Conservation (phyloP, 2,888 invertebrate species). For the Drosophila seclusa region DNA sequence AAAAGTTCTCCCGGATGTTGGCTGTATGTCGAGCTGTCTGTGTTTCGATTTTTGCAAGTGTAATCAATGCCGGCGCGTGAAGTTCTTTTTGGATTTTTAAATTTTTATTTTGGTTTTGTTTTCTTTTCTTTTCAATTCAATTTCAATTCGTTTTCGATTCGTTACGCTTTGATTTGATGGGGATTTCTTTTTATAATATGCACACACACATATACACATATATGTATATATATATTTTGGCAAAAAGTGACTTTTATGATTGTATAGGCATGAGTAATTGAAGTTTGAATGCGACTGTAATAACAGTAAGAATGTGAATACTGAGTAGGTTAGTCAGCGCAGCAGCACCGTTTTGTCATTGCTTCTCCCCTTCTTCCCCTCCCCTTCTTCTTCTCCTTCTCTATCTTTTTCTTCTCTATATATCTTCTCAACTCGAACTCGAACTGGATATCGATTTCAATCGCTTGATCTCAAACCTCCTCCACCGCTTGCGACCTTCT, state of each 20-base stretch:
- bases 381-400: neutral
- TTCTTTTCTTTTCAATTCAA: constrained; percentile 44
- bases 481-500: constrained; percentile 11
- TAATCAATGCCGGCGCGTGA: constrained; percentile 53
- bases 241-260: constrained; percentile 62
- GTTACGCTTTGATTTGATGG: constrained; percentile 50
- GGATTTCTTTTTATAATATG: constrained; percentile 31
- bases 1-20: constrained; percentile 70
- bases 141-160: constrained; percentile 53
- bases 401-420: neutral
- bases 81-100: constrained; percentile 5
- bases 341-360: constrained; percentile 4
- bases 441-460: constrained; percentile 38
- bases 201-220: neutral
- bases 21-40: constrained; percentile 6
- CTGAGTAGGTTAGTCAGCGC: constrained; percentile 55
- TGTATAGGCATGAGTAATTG: constrained; percentile 65
- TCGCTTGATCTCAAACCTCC: constrained; percentile 26
- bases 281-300: constrained; percentile 63
- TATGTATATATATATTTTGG: constrained; percentile 3
- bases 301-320: constrained; percentile 65
- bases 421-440: constrained; percentile 2
- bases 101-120: constrained; percentile 12
- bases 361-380: neutral
- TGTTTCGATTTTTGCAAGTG: constrained; percentile 68